Conservation (phyloP, 2,797 vertebrate genomes). For the Mareca penelope region DNA sequence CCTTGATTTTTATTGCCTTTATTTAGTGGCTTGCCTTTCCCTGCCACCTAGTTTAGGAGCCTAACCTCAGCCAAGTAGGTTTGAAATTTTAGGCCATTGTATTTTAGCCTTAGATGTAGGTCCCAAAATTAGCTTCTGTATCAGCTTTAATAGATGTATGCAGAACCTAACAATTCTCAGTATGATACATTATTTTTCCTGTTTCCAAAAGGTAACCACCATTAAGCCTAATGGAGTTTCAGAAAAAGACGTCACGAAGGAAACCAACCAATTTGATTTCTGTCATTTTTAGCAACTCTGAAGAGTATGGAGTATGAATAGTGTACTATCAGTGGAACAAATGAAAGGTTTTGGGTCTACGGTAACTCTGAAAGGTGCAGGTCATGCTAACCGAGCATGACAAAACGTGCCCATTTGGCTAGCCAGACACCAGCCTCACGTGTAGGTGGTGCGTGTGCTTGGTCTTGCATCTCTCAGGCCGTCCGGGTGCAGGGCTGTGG, state of each 20-base stretch:
- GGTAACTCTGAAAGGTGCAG: neutral
- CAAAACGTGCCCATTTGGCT: neutral
- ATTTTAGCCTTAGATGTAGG: neutral
- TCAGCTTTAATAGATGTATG: neutral
- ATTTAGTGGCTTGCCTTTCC: neutral
- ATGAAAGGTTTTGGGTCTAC: neutral
- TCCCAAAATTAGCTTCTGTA: neutral
- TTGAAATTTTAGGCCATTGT: neutral
- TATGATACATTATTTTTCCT: neutral
- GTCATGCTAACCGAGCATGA: rapidly evolving
- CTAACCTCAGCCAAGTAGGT: neutral
- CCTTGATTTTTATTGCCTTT: neutral
- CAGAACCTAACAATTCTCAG: neutral
- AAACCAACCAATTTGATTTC: neutral
- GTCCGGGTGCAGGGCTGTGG: rapidly evolving
- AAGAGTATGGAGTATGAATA: neutral
- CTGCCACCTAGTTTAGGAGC: neutral
- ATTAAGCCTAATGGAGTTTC: neutral
- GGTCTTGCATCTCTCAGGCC: neutral
- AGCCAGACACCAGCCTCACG: neutral
- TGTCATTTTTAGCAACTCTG: neutral
- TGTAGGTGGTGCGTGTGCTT: neutral
- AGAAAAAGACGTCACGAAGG: neutral
- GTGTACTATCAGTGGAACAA: neutral
- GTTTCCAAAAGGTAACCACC: neutral